These are phyloP conservation scores for Streptopelia turtur DNA, from an alignment of 2,797 vertebrate genomes.

Conservation along the genomic window DNA sequence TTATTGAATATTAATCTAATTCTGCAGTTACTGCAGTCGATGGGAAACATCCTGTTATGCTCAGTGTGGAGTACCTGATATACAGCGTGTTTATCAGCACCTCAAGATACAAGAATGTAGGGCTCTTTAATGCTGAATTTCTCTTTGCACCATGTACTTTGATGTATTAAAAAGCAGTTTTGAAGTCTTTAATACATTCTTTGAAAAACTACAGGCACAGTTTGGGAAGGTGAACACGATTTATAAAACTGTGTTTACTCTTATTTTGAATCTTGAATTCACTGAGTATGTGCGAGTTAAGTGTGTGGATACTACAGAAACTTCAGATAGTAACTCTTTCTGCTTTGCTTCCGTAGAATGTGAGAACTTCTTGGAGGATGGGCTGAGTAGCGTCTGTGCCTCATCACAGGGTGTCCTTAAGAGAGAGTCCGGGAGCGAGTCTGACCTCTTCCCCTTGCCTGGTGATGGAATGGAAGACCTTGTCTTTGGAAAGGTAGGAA, in stretches of 20 bases:
- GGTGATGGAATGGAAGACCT: constrained; percentile 84
- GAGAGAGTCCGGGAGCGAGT: constrained; percentile 84
- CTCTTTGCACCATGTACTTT: background rate
- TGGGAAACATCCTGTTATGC: background rate
- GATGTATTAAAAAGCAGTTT: background rate
- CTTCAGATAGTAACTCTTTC: background rate
- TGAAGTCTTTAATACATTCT: background rate
- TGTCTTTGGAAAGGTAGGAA: constrained; percentile 88
- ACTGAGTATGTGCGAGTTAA: rapidly evolving
- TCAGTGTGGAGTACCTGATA: background rate
- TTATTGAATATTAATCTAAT: background rate
- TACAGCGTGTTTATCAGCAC: background rate
- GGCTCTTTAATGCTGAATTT: background rate
- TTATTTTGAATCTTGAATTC: background rate
- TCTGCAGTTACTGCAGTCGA: background rate
- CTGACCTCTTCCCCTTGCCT: constrained; percentile 82
- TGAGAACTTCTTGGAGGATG: constrained; percentile 79
- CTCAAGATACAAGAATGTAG: background rate
- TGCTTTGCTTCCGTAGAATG: constrained; percentile 78
- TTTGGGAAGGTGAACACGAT: background rate
- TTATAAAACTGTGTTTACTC: background rate
- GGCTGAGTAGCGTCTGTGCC: constrained; percentile 71
- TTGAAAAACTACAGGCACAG: background rate
- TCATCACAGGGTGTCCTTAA: constrained; percentile 72
- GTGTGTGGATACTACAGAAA: background rate